phyloP scores from a whole-genome alignment of 2,888 invertebrate genomes.

The Hesperia comma region DNA sequence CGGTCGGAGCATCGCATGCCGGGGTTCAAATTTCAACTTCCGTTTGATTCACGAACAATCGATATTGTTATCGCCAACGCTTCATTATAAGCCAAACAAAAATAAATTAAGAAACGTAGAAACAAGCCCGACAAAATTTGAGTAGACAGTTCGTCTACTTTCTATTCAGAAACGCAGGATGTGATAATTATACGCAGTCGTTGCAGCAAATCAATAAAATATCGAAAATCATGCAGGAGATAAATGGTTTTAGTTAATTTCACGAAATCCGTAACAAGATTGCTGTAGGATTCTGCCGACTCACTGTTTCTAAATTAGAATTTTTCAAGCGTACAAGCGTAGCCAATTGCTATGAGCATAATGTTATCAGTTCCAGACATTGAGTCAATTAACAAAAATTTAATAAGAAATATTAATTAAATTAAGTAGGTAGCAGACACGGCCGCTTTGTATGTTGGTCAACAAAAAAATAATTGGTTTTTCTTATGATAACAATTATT shows the following conservation, averaged over 20 bases:
- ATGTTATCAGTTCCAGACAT: slow-evolving; percentile 69
- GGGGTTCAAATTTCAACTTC: slow-evolving; percentile 78
- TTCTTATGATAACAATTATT: not conserved
- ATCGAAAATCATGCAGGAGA: slow-evolving; percentile 72
- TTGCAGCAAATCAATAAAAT: slow-evolving; percentile 38
- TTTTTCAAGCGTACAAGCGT: slow-evolving; percentile 70
- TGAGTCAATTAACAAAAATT: slow-evolving; percentile 58
- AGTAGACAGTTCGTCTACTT: slow-evolving; percentile 33
- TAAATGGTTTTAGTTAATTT: slow-evolving; percentile 76
- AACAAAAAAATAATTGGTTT: slow-evolving; percentile 7
- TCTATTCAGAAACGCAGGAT: slow-evolving; percentile 34
- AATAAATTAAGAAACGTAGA: slow-evolving; percentile 55
- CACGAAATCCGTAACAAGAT: slow-evolving; percentile 68
- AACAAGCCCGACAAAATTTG: slow-evolving; percentile 34
- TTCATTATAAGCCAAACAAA: slow-evolving; percentile 73
- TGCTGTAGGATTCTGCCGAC: slow-evolving; percentile 64
- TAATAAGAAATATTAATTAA: slow-evolving; percentile 41
- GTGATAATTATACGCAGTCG: slow-evolving; percentile 37
- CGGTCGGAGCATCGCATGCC: slow-evolving; percentile 70
- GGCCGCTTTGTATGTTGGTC: not conserved
- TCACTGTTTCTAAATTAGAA: slow-evolving; percentile 76
- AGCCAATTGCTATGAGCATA: slow-evolving; percentile 68
- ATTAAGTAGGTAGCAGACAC: slow-evolving; percentile 11
- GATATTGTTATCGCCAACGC: slow-evolving; percentile 73
- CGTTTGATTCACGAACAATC: slow-evolving; percentile 75